Base-by-base conservation (phyloP, 2,797 vertebrate genomes). In the Pangasius mekongensis region DNA sequence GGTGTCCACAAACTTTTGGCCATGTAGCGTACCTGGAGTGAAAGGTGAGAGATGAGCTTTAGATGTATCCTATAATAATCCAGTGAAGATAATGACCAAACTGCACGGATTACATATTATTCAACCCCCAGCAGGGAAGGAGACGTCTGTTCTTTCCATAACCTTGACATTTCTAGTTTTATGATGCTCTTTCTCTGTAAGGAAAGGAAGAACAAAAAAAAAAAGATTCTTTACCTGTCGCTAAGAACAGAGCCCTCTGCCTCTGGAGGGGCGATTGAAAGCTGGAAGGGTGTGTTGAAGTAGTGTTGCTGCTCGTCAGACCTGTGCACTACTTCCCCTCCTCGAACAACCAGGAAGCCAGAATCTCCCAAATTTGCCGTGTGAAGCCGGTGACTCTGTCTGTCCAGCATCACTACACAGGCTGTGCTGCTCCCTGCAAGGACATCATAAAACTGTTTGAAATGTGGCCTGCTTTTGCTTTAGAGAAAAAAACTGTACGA, bases 281-380 rank as follows among this genome's bases (percentile, higher is more conserved):
- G 97, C 87, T 99, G 99, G 95, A 99, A 99, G 24, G 99, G 99
- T 64, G 98, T 99, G 96, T 99, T 99, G 95, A 99, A 99, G 95
- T 99, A 99, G 93, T 99, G 99, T 93, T 99, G 98, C 94, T 99
- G 99, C 91, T 99, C 99, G 1, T 99, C 98, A 0, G 99, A 99
- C 1, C 98, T 97, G 91, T 99, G 99, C 8, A 99, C 98, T 30
- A 99, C 98, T 91, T 99, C 98, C 7, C 99, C 98, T 7, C 96
- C 98, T 73, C 99, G 95, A 62, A 99, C 98, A 24, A 99, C 97
- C 92, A 99, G 93, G 90, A 99, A 99, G 39, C 99, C 99, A 0
- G 99, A 99, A 88, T 99, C 99, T 10, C 99, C 98, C 90, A 99
- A 94, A 94, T 99, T 99, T 49, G 98, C 98, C 0, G 98, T 99